Evolutionary conservation across 2,113 vertebrate genomes (phyloP).

Genomic region (Callocephalon fimbriatum): DNA sequence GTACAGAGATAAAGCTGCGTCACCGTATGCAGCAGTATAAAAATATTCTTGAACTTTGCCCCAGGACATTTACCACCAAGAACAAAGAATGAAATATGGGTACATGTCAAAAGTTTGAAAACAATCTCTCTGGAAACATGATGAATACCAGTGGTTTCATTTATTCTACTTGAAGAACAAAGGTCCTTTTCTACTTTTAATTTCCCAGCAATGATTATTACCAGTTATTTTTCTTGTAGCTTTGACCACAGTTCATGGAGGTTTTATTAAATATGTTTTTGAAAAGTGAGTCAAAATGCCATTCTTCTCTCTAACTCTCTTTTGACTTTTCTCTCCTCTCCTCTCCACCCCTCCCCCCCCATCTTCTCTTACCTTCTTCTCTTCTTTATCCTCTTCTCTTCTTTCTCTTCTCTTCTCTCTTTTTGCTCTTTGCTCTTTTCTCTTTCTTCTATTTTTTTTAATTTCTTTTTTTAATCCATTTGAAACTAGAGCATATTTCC

Average conservation of each 20-base stretch:
- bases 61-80: conserved; percentile 22
- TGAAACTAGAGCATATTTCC: conserved; percentile 27
- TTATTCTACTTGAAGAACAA: conserved; percentile 60
- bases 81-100: conserved; percentile 61
- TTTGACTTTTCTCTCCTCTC: background rate
- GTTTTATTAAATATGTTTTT: conserved; percentile 65
- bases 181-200: conserved; percentile 69
- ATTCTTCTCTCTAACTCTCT: conserved; percentile 36
- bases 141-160: conserved; percentile 69
- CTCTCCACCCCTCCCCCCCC: too few relatives aligned
- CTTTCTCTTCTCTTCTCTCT: background rate
- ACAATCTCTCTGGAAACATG: conserved; percentile 61
- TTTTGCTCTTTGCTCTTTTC: too few relatives aligned
- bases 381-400: too few relatives aligned
- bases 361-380: background rate
- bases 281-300: conserved; percentile 58
- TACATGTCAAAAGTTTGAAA: conserved; percentile 60
- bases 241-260: conserved; percentile 54
- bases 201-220: conserved; percentile 71
- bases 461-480: background rate
- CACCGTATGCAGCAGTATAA: background rate
- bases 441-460: too few relatives aligned
- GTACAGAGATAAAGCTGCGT: background rate
- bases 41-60: conserved; percentile 22
- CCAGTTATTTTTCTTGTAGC: conserved; percentile 65